Base-by-base conservation (phyloP, 2,113 vertebrate genomes). In the Hypomesus transpacificus region DNA sequence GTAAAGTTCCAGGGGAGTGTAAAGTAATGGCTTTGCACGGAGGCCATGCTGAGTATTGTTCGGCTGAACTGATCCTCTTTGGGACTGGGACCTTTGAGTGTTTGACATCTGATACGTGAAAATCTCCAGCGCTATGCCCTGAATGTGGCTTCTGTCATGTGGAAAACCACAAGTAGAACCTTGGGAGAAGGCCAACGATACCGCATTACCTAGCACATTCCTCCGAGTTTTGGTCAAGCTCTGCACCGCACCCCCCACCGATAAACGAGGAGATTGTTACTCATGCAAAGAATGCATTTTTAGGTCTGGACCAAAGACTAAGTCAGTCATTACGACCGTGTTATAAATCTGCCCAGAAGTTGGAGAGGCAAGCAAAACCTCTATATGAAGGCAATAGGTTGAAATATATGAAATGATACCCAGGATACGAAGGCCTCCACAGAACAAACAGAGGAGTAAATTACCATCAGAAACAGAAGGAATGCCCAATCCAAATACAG, bases 281-380 rank as follows among this genome's bases (percentile, higher is more conserved):
- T 50, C 9, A 61, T 53, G 56, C 24, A 66, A 76, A 68, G 69
- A 73, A 62, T 56, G 70, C 46, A 52, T 57, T 68, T 70, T 75
- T 56, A 58, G 65, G 65, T 34, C 58, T 60, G 71, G 28, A 34
- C 22, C 57, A 20, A 46, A 69, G 68, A 66, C 28, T 60, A 68
- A 21, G 28, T 34, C 34, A 39, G 80, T 73, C 71, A 69, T 75
- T 80, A 70, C 58, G n/a, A 46, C 16, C 1, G 4, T 17, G 64
- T 52, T 75, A 21, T 80, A 70, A 75, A 80, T 83, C 78, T 66
- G 28, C 24, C 22, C 3, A 26, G 50, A 8, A 63, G 50, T 8
- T 17, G 63, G 58, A 53, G 5, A 67, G 62, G 31, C 60, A 65
- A 28, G 21, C 54, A 18, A 0, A 21, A 21, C n/a, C 26, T 57